Evolutionary conservation across 2,113 vertebrate genomes (phyloP).

Genomic region (Acanthisitta chloris): DNA sequence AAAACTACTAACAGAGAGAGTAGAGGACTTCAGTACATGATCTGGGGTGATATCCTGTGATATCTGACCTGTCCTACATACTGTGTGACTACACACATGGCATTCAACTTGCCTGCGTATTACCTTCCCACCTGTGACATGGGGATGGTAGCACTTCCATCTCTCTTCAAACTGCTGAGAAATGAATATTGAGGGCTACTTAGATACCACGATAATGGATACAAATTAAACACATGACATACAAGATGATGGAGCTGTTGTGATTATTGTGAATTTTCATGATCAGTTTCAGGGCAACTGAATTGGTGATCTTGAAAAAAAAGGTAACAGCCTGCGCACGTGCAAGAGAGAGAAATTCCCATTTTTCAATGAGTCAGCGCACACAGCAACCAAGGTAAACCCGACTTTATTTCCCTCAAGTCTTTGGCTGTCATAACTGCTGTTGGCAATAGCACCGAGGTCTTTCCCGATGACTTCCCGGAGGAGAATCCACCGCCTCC

Average conservation of each 20-base stretch:
- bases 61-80: not conserved
- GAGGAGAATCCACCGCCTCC: not conserved
- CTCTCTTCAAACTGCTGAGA: not conserved
- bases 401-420: not conserved
- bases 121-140: not conserved
- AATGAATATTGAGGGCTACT: fast-evolving
- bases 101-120: not conserved
- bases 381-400: fast-evolving
- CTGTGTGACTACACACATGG: not conserved
- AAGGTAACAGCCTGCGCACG: fast-evolving
- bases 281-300: fast-evolving
- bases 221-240: not conserved
- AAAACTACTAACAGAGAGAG: not conserved
- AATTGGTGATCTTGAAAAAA: not conserved
- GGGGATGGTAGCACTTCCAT: not conserved
- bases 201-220: not conserved
- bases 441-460: fast-evolving
- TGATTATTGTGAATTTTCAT: no score
- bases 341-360: fast-evolving
- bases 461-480: fast-evolving
- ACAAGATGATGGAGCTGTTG: not conserved
- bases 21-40: not conserved
- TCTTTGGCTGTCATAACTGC: fast-evolving
- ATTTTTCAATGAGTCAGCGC: fast-evolving
- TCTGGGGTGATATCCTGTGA: not conserved